Conservation (phyloP, 2,888 invertebrate genomes). For the Luffia ferchaultella region DNA sequence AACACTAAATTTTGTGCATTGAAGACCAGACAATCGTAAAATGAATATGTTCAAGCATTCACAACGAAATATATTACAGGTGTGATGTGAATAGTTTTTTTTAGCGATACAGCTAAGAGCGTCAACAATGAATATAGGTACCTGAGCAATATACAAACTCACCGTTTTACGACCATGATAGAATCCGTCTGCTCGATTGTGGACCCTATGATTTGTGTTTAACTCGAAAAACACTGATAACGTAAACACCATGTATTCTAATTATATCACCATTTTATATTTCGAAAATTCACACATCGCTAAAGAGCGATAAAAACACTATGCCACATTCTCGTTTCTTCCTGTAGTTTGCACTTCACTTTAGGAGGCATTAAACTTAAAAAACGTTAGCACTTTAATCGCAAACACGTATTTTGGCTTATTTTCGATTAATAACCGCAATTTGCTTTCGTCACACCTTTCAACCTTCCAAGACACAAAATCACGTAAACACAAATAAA, state of each 20-base stretch:
- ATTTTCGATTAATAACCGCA: constrained; percentile 8
- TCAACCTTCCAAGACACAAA: constrained; percentile 24
- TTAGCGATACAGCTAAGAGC: no score
- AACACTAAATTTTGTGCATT: no score
- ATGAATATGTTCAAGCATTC: no score
- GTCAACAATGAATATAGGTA: no score
- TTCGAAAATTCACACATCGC: constrained; percentile 51
- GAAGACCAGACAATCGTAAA: no score
- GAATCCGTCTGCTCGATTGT: constrained; percentile 64
- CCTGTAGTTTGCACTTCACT: constrained; percentile 50
- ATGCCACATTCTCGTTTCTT: constrained; percentile 46
- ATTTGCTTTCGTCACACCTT: constrained; percentile 2
- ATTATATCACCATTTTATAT: constrained; percentile 50
- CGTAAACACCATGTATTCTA: constrained; percentile 61
- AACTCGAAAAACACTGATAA: constrained; percentile 48
- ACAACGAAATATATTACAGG: no score
- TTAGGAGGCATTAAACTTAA: constrained; percentile 34
- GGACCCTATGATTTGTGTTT: constrained; percentile 65
- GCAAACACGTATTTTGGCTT: constrained; percentile 12
- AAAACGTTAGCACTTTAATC: constrained; percentile 17
- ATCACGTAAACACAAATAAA: constrained; percentile 40
- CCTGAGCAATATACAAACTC: constrained; percentile 27
- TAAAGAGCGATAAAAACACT: constrained; percentile 55
- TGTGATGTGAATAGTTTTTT: no score
- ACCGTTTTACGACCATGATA: constrained; percentile 68